Conservation (phyloP, 2,888 invertebrate species). For the Smittia sp. region DNA sequence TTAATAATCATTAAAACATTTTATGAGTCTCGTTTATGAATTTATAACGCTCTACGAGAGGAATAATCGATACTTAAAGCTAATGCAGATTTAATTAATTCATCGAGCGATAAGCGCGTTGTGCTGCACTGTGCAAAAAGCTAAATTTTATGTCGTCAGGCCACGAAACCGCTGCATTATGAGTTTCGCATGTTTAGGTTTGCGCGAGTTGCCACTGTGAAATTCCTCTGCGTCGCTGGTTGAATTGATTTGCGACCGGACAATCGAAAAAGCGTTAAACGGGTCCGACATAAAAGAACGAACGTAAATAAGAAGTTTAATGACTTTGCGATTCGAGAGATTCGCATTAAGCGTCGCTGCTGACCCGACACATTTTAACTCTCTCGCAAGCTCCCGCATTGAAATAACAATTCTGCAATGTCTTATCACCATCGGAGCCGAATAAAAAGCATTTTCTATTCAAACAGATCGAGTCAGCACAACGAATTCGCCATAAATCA, state of each 20-base stretch:
- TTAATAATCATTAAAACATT: conserved; percentile 31
- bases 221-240: background rate
- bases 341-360: conserved; percentile 1
- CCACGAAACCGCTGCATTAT: background rate
- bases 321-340: background rate
- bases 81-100: conserved; percentile 38
- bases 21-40: conserved; percentile 9
- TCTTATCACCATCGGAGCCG: background rate
- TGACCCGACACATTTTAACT: background rate
- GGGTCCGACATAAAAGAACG: background rate
- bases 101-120: conserved; percentile 11
- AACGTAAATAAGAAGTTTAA: background rate
- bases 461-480: conserved; percentile 6
- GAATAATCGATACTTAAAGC: conserved; percentile 13
- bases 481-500: conserved; percentile 20
- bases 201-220: background rate
- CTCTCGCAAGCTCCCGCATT: background rate
- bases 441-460: background rate
- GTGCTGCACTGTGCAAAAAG: conserved; percentile 1
- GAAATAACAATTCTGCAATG: background rate
- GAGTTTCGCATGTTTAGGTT: background rate
- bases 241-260: conserved; percentile 6
- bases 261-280: background rate
- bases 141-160: background rate
- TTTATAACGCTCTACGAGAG: background rate